Conservation (phyloP, 2,888 invertebrate species). For the Melolontha melolontha region DNA sequence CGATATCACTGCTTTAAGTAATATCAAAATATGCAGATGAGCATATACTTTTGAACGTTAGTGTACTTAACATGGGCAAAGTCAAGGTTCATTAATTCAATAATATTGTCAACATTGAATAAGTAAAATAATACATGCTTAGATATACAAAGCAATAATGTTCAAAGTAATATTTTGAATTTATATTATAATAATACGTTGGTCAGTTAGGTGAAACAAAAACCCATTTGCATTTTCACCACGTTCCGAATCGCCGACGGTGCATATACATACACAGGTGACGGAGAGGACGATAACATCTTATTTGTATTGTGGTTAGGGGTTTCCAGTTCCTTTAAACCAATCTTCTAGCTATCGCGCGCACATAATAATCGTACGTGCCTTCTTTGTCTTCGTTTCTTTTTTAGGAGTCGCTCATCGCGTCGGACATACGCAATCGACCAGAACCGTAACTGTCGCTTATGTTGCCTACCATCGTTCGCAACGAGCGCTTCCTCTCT, state of each 20-base stretch:
- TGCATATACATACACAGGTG: constrained; percentile 17
- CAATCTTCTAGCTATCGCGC: constrained; percentile 43
- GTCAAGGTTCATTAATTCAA: too few relatives aligned
- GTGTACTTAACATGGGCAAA: too few relatives aligned
- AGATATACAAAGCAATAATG: too few relatives aligned
- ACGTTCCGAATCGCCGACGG: neutral
- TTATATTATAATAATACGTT: too few relatives aligned
- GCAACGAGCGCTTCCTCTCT: neutral
- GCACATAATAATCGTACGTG: constrained; percentile 31
- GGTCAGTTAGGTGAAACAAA: neutral
- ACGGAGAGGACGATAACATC: constrained; percentile 49
- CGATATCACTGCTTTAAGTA: too few relatives aligned
- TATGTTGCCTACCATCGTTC: neutral
- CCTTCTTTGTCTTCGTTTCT: constrained; percentile 41
- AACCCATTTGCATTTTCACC: constrained; percentile 9
- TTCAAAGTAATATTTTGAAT: too few relatives aligned
- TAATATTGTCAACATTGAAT: too few relatives aligned
- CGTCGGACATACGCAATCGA: constrained; percentile 38
- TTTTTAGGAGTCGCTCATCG: constrained; percentile 30
- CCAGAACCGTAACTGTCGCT: constrained; percentile 13
- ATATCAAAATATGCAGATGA: too few relatives aligned
- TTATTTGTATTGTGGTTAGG: constrained; percentile 52
- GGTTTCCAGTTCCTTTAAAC: constrained; percentile 48
- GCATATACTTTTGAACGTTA: too few relatives aligned
- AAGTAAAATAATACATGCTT: too few relatives aligned